A percentile compares a stretch with the other conserved stretches of the same genome.
These are phyloP conservation scores for Xenentodon cancila DNA, from an alignment of 2,797 vertebrate species.

Conservation along the genomic window DNA sequence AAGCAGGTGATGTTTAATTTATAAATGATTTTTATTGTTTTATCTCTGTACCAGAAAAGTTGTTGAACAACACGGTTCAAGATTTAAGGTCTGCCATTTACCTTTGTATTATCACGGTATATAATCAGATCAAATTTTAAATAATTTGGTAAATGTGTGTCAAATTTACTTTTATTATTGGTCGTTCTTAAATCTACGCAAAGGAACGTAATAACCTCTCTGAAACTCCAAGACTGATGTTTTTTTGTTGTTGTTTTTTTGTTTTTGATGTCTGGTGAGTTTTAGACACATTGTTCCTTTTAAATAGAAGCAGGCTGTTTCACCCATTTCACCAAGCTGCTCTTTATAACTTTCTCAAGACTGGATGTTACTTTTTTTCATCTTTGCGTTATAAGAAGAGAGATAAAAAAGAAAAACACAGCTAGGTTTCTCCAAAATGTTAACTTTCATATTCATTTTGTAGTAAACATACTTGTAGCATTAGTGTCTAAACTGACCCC, in stretches of 20 bases:
- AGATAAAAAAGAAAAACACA: no score
- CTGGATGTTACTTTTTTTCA: not conserved
- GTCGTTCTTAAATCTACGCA: no score
- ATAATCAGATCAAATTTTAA: not conserved
- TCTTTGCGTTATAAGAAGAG: no score
- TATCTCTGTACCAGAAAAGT: not conserved
- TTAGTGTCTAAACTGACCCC: constrained; percentile 5
- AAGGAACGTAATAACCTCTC: no score
- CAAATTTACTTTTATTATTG: no score
- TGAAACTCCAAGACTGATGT: no score
- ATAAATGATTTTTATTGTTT: not conserved
- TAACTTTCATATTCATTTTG: no score
- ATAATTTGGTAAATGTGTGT: not conserved
- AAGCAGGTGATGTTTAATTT: constrained; percentile 25
- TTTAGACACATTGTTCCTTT: no score
- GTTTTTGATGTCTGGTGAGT: no score
- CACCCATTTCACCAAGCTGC: not conserved
- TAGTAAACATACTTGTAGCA: not conserved
- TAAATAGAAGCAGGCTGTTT: not conserved
- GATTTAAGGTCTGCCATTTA: constrained; percentile 11
- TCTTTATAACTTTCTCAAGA: not conserved
- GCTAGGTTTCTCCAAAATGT: no score
- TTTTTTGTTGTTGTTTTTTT: no score
- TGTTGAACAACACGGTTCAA: not conserved
- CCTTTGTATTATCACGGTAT: no score